Conservation (phyloP, 2,797 vertebrate genomes). For the Glyptemys insculpta region DNA sequence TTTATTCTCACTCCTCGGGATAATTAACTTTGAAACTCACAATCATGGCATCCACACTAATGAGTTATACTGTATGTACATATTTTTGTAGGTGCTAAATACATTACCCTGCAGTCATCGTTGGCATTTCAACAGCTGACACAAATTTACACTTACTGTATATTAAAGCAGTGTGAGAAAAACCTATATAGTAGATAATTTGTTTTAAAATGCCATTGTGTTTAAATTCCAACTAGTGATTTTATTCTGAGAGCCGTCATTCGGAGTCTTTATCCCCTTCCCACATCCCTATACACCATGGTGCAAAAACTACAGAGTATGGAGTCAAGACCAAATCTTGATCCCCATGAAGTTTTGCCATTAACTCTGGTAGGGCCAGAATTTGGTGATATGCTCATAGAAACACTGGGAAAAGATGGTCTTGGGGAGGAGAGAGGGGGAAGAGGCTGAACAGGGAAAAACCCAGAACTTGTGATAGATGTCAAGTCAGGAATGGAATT, state of each 20-base stretch:
- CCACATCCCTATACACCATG: neutral
- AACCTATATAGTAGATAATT: neutral
- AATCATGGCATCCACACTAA: slow-evolving; percentile 4
- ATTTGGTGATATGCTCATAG: neutral
- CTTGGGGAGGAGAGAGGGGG: neutral
- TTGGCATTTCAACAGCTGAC: neutral
- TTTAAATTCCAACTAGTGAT: neutral
- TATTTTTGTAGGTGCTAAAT: slow-evolving; percentile 20
- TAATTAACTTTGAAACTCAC: slow-evolving; percentile 52
- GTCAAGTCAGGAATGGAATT: neutral
- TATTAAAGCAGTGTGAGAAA: neutral
- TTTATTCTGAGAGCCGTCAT: neutral
- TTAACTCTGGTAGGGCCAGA: neutral
- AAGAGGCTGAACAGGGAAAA: neutral
- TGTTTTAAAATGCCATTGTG: rapidly evolving
- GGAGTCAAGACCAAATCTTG: rapidly evolving
- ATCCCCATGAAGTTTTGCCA: neutral
- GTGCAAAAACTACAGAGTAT: neutral
- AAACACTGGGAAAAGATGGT: neutral
- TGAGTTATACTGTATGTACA: neutral
- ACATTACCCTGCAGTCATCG: slow-evolving; percentile 6
- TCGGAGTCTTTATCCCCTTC: neutral
- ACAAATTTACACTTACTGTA: neutral
- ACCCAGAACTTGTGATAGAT: neutral
- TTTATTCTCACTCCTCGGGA: slow-evolving; percentile 12